phyloP scores from a whole-genome alignment of 2,797 vertebrate genomes.

The Hippopotamyrus pictus region DNA sequence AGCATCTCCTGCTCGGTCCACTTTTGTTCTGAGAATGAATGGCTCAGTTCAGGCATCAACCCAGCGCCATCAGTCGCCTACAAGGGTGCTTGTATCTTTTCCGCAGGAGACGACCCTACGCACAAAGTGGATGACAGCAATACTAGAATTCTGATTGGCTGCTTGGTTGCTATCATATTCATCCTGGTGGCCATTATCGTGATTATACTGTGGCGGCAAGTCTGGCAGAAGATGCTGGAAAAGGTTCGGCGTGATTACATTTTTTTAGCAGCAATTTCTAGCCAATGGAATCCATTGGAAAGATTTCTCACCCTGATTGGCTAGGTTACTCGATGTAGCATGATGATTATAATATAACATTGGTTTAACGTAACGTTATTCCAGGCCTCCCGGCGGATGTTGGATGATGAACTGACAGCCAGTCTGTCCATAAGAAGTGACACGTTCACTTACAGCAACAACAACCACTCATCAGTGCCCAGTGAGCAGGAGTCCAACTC shows the following conservation, averaged over 20 bases:
- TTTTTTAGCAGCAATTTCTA: not conserved
- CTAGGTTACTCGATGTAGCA: not conserved
- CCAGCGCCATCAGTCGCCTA: not conserved
- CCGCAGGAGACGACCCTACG: conserved; percentile 71
- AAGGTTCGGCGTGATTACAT: conserved; percentile 64
- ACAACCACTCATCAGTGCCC: conserved; percentile 74
- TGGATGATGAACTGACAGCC: conserved; percentile 88
- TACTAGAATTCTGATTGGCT: conserved; percentile 88
- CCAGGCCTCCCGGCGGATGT: conserved; percentile 83
- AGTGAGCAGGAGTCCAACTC: conserved; percentile 79
- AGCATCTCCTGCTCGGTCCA: not conserved
- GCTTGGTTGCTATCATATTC: conserved; percentile 91
- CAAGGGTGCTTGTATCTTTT: not conserved
- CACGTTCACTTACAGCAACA: conserved; percentile 76
- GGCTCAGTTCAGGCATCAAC: not conserved
- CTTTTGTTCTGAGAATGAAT: not conserved
- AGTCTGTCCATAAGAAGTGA: conserved; percentile 83
- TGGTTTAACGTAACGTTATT: not conserved
- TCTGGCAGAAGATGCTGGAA: conserved; percentile 98
- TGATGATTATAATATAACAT: not conserved
- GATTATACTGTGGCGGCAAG: conserved; percentile 94
- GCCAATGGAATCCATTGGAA: not conserved
- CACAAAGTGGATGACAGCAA: conserved; percentile 93
- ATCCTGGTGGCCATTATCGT: conserved; percentile 87
- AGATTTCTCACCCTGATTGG: not conserved